These are phyloP conservation scores for Phenganax subtilis DNA, from an alignment of 92 coral and sea anemone species.

Conservation along the genomic window DNA sequence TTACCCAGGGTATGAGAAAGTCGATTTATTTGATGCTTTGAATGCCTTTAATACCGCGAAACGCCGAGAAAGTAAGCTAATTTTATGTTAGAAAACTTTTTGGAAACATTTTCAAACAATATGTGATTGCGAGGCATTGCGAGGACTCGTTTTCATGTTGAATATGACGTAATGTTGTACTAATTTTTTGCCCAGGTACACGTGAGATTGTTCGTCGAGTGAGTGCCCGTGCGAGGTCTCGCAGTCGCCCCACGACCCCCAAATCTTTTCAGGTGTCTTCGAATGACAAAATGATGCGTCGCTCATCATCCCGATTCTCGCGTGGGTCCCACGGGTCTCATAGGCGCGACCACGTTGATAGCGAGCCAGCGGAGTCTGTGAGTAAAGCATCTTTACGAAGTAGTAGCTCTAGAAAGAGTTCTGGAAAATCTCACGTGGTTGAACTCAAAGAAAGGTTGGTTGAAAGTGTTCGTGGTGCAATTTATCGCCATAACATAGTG, in stretches of 20 bases:
- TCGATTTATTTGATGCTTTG: constrained; percentile 39
- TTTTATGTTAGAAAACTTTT: not conserved
- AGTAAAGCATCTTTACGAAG: constrained; percentile 23
- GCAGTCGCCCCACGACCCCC: constrained; percentile 34
- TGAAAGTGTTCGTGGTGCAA: not conserved
- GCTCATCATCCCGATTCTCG: constrained; percentile 36
- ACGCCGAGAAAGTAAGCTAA: constrained; percentile 8
- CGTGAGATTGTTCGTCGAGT: constrained; percentile 35
- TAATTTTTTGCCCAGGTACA: not conserved
- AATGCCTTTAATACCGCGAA: constrained; percentile 35
- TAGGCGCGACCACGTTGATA: constrained; percentile 19
- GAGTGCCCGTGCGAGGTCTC: constrained; percentile 20
- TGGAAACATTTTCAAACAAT: not conserved
- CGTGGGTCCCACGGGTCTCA: constrained; percentile 25
- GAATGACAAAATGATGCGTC: constrained; percentile 9
- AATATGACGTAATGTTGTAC: not conserved
- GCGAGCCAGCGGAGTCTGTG: constrained; percentile 14
- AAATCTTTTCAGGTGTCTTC: constrained; percentile 18
- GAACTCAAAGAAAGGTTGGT: constrained; percentile 27
- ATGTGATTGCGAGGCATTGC: not conserved
- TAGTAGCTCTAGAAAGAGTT: not conserved
- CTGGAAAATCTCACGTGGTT: constrained; percentile 28
- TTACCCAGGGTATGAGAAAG: constrained; percentile 31
- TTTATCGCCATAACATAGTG: not conserved
- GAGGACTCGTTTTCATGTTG: not conserved